Conservation (phyloP, 2,888 invertebrate species). For the Epinotia ramella region DNA sequence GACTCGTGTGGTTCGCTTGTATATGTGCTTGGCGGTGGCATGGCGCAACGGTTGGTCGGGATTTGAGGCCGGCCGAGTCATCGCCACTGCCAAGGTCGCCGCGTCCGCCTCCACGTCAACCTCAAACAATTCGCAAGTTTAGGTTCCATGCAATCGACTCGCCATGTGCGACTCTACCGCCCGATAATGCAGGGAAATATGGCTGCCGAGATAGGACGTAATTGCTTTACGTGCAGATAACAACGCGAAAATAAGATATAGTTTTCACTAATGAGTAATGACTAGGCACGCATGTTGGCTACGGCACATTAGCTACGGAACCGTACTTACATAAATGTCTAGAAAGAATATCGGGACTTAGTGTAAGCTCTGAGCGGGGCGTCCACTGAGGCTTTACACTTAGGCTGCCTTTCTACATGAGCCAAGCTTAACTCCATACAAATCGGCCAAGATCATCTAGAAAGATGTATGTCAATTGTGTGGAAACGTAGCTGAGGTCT, state of each 20-base stretch:
- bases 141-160: slow-evolving; percentile 58
- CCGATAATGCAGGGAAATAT: slow-evolving; percentile 45
- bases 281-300: background rate
- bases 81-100: slow-evolving; percentile 80
- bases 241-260: slow-evolving; percentile 7
- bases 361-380: too few relatives aligned
- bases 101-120: slow-evolving; percentile 55
- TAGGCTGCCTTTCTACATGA: background rate
- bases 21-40: slow-evolving; percentile 29
- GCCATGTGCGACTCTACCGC: slow-evolving; percentile 43
- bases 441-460: background rate
- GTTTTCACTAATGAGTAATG: background rate
- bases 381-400: too few relatives aligned
- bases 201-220: slow-evolving; percentile 24
- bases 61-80: slow-evolving; percentile 77
- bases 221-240: slow-evolving; percentile 28
- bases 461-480: background rate
- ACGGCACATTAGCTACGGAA: background rate
- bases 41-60: slow-evolving; percentile 65
- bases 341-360: background rate
- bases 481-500: background rate
- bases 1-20: slow-evolving; percentile 12
- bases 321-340: background rate
- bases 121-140: slow-evolving; percentile 53
- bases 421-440: background rate